Percentiles rank a stretch among this genome's conserved stretches.
phyloP scores from a whole-genome alignment of 1,140 invertebrate genomes.

The Drosophila kepulauana region DNA sequence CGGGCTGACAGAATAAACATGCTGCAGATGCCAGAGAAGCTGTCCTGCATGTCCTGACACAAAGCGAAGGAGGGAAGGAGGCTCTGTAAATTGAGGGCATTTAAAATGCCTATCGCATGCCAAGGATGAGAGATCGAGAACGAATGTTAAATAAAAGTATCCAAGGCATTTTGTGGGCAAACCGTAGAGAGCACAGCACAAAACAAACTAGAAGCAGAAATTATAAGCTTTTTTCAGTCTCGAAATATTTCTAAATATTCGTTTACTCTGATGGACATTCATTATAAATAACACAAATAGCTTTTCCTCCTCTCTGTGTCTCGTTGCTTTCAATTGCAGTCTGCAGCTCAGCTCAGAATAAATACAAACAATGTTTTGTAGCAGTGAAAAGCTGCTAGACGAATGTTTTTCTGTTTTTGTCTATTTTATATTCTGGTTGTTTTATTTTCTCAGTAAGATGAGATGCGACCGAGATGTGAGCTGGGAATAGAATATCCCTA shows the following conservation, averaged over 20 bases:
- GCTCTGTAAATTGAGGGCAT: slow-evolving; percentile 59
- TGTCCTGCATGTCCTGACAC: slow-evolving; percentile 45
- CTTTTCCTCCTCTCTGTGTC: background rate
- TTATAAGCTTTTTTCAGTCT: slow-evolving; percentile 49
- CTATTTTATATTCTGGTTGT: background rate
- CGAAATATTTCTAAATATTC: slow-evolving; percentile 53
- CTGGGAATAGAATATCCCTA: slow-evolving; percentile 38
- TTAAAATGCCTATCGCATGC: slow-evolving; percentile 73
- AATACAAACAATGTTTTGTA: slow-evolving; percentile 14
- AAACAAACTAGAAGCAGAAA: slow-evolving; percentile 20
- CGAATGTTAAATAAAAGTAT: slow-evolving; percentile 59
- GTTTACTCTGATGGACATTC: slow-evolving; percentile 47
- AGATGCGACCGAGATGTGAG: slow-evolving; percentile 4
- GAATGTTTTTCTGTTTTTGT: slow-evolving; percentile 9
- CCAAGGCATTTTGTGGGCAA: slow-evolving; percentile 63
- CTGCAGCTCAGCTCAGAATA: slow-evolving; percentile 13
- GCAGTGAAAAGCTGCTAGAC: slow-evolving; percentile 1
- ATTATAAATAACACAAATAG: slow-evolving; percentile 44
- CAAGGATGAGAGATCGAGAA: slow-evolving; percentile 41
- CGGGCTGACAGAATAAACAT: slow-evolving; percentile 63
- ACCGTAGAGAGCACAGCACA: background rate
- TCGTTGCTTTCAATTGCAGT: slow-evolving; percentile 8
- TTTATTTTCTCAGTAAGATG: slow-evolving; percentile 7
- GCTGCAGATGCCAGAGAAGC: slow-evolving; percentile 55
- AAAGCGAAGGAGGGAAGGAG: slow-evolving; percentile 39